Percentiles rank a stretch among this genome's conserved stretches.
These are phyloP conservation scores for Laodelphax striatellus DNA, from an alignment of 1,140 invertebrate species.

Conservation along the genomic window DNA sequence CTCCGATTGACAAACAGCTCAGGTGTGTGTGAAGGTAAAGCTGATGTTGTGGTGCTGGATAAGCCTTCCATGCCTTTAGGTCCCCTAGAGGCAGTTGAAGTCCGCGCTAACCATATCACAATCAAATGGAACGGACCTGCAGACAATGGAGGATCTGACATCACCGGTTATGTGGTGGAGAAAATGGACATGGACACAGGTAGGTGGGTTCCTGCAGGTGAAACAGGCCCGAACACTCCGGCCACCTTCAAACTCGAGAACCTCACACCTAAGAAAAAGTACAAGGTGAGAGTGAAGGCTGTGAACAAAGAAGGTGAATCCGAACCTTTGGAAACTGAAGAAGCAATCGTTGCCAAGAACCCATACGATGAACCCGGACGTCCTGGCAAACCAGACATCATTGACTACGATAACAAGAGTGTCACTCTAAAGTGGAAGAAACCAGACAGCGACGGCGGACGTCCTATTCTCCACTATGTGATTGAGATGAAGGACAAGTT, in stretches of 20 bases:
- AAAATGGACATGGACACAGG: conserved; percentile 92
- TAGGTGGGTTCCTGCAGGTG: conserved; percentile 82
- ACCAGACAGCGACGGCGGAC: conserved; percentile 82
- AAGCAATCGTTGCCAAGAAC: conserved; percentile 85
- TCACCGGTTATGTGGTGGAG: conserved; percentile 93
- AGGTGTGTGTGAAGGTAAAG: conserved; percentile 67
- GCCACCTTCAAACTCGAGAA: conserved; percentile 79
- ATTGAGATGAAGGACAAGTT: conserved; percentile 96
- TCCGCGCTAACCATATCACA: conserved; percentile 81
- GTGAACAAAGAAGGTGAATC: conserved; percentile 98
- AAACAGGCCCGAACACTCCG: conserved; percentile 47
- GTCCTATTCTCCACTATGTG: conserved; percentile 88
- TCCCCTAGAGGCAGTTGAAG: conserved; percentile 75
- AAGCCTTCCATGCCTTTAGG: conserved; percentile 76
- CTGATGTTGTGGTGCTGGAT: conserved; percentile 81
- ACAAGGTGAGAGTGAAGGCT: conserved; percentile 96
- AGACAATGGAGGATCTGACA: conserved; percentile 84
- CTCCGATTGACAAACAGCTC: conserved; percentile 72
- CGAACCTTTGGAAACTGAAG: conserved; percentile 84
- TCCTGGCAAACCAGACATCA: conserved; percentile 82
- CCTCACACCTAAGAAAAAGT: conserved; percentile 92
- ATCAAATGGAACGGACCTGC: conserved; percentile 91
- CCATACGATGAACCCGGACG: conserved; percentile 86
- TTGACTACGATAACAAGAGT: conserved; percentile 87
- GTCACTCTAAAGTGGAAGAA: conserved; percentile 83